phyloP scores from a whole-genome alignment of 2,113 vertebrate genomes.

The Salvelinus namaycush region DNA sequence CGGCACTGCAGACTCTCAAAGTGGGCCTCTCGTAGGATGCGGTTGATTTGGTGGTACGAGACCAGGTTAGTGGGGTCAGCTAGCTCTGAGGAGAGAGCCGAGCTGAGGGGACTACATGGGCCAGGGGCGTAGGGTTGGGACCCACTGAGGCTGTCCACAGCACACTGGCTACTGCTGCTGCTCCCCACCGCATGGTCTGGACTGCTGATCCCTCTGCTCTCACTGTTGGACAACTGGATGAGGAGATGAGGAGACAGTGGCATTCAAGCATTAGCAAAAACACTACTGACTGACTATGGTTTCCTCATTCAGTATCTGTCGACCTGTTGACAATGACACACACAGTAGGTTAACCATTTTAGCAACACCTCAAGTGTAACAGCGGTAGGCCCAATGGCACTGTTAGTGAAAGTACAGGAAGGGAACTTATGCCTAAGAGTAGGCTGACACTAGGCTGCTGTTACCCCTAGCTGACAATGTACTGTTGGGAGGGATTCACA shows the following conservation, averaged over 20 bases:
- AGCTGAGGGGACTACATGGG: slow-evolving; percentile 64
- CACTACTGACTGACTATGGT: neutral
- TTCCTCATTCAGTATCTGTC: neutral
- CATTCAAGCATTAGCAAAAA: neutral
- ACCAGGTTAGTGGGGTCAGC: slow-evolving; percentile 33
- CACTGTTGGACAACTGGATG: slow-evolving; percentile 74
- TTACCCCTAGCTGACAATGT: neutral
- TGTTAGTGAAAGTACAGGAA: neutral
- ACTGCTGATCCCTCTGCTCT: slow-evolving; percentile 73
- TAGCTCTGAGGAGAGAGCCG: slow-evolving; percentile 48
- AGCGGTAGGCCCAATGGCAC: neutral
- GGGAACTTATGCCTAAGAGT: neutral
- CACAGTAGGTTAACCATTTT: neutral
- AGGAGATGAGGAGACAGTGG: neutral
- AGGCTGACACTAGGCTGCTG: neutral
- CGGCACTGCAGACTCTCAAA: slow-evolving; percentile 94
- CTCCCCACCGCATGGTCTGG: slow-evolving; percentile 65
- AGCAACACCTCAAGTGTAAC: neutral
- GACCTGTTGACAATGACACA: neutral
- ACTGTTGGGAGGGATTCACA: neutral
- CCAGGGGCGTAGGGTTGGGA: slow-evolving; percentile 24
- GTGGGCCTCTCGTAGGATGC: slow-evolving; percentile 93
- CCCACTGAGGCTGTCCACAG: slow-evolving; percentile 26
- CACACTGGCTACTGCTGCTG: slow-evolving; percentile 60
- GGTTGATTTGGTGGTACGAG: slow-evolving; percentile 84